Percentiles rank a stretch among this genome's conserved stretches.
Conservation (phyloP, 30 jellyfish, hydroid and myxozoan species). For the Turritopsis dohrnii region DNA sequence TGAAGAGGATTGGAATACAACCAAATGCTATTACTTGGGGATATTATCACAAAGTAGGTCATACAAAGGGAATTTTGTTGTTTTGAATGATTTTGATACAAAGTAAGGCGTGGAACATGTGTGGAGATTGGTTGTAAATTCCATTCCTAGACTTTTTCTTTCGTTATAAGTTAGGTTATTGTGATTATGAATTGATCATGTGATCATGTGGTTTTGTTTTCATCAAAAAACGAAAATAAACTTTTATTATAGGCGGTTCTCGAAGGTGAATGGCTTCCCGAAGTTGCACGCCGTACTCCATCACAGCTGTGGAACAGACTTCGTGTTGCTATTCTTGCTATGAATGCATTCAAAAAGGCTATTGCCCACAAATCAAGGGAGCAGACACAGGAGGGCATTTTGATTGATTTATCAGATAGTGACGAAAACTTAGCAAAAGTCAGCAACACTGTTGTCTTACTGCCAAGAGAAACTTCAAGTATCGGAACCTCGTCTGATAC, state of each 20-base stretch:
- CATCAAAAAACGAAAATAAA: too few relatives aligned
- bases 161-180: too few relatives aligned
- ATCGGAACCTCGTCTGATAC: slow-evolving; percentile 90
- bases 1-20: slow-evolving; percentile 70
- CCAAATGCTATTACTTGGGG: slow-evolving; percentile 99
- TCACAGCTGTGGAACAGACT: slow-evolving; percentile 64
- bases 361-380: slow-evolving; percentile 12
- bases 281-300: slow-evolving; percentile 40
- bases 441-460: neutral
- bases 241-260: slow-evolving; percentile 70
- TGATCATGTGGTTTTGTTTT: too few relatives aligned
- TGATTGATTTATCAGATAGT: slow-evolving; percentile 26
- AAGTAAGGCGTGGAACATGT: too few relatives aligned
- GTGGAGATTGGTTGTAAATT: neutral
- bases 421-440: slow-evolving; percentile 22
- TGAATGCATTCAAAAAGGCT: slow-evolving; percentile 56
- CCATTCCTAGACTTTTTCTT: neutral
- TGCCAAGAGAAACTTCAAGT: slow-evolving; percentile 52
- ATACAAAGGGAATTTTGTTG: neutral
- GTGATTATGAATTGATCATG: too few relatives aligned
- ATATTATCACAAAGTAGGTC: slow-evolving; percentile 73
- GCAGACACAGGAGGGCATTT: slow-evolving; percentile 2
- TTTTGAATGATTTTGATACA: too few relatives aligned
- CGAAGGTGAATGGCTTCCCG: slow-evolving; percentile 88
- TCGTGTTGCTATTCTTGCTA: slow-evolving; percentile 50